phyloP scores from a whole-genome alignment of 2,888 invertebrate species.

The Nasonia oneida region DNA sequence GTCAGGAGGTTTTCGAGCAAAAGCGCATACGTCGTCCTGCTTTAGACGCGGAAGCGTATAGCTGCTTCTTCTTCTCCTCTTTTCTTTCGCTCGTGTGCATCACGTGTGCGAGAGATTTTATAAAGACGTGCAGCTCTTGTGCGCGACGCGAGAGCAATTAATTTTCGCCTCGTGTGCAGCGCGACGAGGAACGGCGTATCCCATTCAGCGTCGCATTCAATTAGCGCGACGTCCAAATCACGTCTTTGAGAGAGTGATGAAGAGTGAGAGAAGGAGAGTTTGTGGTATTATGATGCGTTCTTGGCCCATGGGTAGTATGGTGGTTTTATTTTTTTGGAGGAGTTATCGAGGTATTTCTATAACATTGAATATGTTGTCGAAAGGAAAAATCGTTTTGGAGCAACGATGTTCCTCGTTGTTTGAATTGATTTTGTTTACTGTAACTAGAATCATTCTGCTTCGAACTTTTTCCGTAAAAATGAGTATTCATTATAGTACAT shows the following conservation, averaged over 20 bases:
- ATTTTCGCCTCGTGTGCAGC: constrained; percentile 55
- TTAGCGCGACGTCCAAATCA: constrained; percentile 55
- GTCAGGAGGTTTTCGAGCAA: constrained; percentile 30
- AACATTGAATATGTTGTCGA: too few species aligned
- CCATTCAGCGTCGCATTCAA: constrained; percentile 55
- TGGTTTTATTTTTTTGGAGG: background rate
- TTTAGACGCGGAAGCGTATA: constrained; percentile 53
- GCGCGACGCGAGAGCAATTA: constrained; percentile 56
- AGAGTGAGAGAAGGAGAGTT: background rate
- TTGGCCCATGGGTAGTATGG: constrained; percentile 35
- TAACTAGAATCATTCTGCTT: too few species aligned
- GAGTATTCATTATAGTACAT: too few species aligned
- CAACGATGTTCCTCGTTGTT: too few species aligned
- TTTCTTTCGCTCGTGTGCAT: background rate
- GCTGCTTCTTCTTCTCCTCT: background rate
- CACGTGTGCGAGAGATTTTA: constrained; percentile 30
- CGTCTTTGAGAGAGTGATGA: constrained; percentile 23
- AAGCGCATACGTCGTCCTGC: constrained; percentile 28
- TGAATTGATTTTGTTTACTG: too few species aligned
- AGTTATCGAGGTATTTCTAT: too few species aligned
- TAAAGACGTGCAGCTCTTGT: constrained; percentile 46
- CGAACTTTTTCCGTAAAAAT: too few species aligned
- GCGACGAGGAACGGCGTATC: background rate
- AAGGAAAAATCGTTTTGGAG: too few species aligned
- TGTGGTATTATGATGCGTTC: constrained; percentile 38